These are phyloP conservation scores for Dermochelys coriacea DNA, from an alignment of 2,797 vertebrate species.

Conservation along the genomic window DNA sequence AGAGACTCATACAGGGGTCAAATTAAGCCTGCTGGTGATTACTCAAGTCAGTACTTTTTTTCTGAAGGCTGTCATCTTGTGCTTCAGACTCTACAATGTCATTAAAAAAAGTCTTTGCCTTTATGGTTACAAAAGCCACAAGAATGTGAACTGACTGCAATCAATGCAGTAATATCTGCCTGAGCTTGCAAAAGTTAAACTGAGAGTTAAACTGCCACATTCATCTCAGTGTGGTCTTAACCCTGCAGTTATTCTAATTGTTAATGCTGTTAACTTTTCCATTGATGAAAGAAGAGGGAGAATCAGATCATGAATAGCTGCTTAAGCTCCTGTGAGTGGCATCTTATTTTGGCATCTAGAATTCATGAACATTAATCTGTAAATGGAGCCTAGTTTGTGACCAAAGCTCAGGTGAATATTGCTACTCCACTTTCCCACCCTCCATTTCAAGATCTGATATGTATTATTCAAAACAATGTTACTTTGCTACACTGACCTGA, in stretches of 20 bases:
- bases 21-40: not conserved
- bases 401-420: not conserved
- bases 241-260: not conserved
- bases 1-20: not conserved
- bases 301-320: not conserved
- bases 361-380: not conserved
- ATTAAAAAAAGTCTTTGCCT: not conserved
- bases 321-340: not conserved
- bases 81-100: not conserved
- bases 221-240: not conserved
- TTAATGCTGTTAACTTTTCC: not conserved
- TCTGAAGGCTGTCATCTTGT: not conserved
- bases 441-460: not conserved
- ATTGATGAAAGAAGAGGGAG: not conserved
- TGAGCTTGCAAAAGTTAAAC: slow-evolving; percentile 35
- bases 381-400: not conserved
- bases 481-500: not conserved
- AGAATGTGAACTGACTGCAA: not conserved
- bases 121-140: slow-evolving; percentile 17
- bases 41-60: not conserved
- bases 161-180: not conserved
- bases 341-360: not conserved
- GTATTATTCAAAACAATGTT: not conserved
- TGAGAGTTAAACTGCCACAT: not conserved
- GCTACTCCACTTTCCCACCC: not conserved